Evolutionary conservation across 2,113 vertebrate species (phyloP), one percentile per base, ranked within the genome.

Genomic region (Asarcornis scutulata): DNA sequence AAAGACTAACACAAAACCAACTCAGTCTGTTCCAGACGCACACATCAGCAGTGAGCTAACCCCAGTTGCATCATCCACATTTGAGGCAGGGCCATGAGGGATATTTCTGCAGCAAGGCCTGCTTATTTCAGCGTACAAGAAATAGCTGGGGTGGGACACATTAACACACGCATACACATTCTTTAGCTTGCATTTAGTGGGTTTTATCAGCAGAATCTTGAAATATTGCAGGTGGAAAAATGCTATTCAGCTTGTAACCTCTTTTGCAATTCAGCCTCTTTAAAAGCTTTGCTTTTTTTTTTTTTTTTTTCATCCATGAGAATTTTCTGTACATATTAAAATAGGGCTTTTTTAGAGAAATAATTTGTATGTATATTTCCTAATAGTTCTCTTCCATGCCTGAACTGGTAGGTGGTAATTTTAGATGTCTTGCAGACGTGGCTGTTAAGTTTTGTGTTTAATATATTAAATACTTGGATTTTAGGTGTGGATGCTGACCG

Each of bases 401-500:
- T 64, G 52, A 46, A 27, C 55, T 76, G 77, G 38, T 68, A 93
- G 38, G 27, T 60, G 32, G 29, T 64, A 12, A 60, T 75, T 83
- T 29, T 85, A 50, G 53, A 68, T 55, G 56, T 68, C 50, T 66
- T 93, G 80, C 67, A 71, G 83, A 52, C 0, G 0, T 55, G 68
- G 26, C 16, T 53, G 42, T 64, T 90, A 14, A 62, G 62, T 59
- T 86, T 84, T 67, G 42, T 84, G 1, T 84, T 88, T 67, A 69
- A 81, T 20, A 6, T 10, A 13, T 27, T 34, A 29, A 92, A 55
- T 82, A 42, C 90, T 58, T 66, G 77, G 32, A 40, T 73, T 95
- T n/a, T 88, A 99, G 99, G 99, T 99, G 46, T 99, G 99, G 99
- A 99, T 99, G 99, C 98, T 99, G 94, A 99, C 99, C 0, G 99